A percentile compares a stretch with the other conserved stretches of the same genome.
Evolutionary conservation across 2,797 vertebrate species (phyloP).

Genomic region (Arctocebus calabarensis): DNA sequence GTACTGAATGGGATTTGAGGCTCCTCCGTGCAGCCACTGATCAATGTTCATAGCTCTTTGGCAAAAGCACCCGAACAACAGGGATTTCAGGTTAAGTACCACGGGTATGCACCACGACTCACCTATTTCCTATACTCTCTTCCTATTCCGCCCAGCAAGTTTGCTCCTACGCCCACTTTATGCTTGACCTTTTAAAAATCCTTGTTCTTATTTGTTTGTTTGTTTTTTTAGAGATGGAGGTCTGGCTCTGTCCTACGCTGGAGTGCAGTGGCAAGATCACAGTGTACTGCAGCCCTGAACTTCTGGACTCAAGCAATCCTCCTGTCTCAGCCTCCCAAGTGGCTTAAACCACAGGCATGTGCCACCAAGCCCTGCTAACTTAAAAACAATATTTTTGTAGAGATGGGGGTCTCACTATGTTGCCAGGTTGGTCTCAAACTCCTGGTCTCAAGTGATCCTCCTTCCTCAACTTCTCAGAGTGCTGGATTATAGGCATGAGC

Average conservation of each 20-base stretch:
- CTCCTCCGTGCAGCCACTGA: constrained; percentile 35
- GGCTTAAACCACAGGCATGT: not conserved
- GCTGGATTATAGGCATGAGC: not conserved
- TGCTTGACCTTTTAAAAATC: not conserved
- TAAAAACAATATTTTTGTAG: not conserved
- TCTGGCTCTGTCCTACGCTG: not conserved
- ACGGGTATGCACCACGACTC: not conserved
- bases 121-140: not conserved
- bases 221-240: not conserved
- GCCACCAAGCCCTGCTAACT: not conserved
- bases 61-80: not conserved
- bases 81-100: not conserved
- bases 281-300: not conserved
- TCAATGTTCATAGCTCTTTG: not conserved
- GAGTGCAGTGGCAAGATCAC: not conserved
- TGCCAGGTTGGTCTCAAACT: not conserved
- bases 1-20: not conserved
- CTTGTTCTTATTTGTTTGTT: not conserved
- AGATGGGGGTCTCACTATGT: not conserved
- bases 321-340: not conserved
- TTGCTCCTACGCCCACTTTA: not conserved
- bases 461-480: not conserved
- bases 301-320: not conserved
- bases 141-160: constrained; percentile 1
- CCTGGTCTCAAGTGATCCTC: not conserved